phyloP scores from a whole-genome alignment of 2,888 invertebrate species.

The Microdon myrmicae region DNA sequence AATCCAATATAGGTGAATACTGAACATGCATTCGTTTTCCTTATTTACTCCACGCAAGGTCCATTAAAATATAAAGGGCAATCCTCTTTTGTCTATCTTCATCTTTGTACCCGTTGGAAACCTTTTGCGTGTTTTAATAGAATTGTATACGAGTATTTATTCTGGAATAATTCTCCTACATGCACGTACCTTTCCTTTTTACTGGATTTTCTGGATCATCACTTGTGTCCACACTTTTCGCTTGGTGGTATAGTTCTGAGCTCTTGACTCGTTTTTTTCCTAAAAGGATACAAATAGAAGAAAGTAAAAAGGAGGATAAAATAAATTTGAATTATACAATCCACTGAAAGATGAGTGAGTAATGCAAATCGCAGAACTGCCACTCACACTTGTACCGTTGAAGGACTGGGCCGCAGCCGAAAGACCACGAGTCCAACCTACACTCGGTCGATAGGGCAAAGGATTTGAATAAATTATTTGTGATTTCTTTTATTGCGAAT shows the following conservation, averaged over 20 bases:
- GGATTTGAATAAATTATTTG: constrained; percentile 52
- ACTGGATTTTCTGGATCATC: constrained; percentile 66
- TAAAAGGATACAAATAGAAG: constrained; percentile 26
- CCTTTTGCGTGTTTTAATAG: constrained; percentile 43
- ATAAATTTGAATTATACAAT: constrained; percentile 40
- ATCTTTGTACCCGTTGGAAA: too few relatives aligned
- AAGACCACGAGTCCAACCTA: constrained; percentile 3
- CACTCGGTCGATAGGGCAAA: constrained; percentile 33
- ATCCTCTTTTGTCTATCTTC: too few relatives aligned
- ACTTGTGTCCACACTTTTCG: constrained; percentile 62
- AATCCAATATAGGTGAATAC: too few relatives aligned
- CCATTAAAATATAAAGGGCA: too few relatives aligned
- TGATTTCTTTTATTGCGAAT: constrained; percentile 24
- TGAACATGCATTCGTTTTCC: too few relatives aligned
- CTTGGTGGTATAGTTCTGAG: constrained; percentile 64
- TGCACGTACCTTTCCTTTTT: constrained; percentile 66
- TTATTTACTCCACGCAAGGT: too few relatives aligned
- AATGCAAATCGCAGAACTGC: constrained; percentile 51
- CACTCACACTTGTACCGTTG: constrained; percentile 32
- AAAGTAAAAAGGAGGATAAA: constrained; percentile 5
- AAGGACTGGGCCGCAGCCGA: constrained; percentile 4
- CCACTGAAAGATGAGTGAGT: constrained; percentile 44
- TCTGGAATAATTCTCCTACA: constrained; percentile 57
- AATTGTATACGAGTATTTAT: constrained; percentile 27
- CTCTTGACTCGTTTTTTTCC: constrained; percentile 65